Evolutionary conservation across 37 sponge, comb jelly and placozoan species (phyloP).

Genomic region (Geodia barretti): DNA sequence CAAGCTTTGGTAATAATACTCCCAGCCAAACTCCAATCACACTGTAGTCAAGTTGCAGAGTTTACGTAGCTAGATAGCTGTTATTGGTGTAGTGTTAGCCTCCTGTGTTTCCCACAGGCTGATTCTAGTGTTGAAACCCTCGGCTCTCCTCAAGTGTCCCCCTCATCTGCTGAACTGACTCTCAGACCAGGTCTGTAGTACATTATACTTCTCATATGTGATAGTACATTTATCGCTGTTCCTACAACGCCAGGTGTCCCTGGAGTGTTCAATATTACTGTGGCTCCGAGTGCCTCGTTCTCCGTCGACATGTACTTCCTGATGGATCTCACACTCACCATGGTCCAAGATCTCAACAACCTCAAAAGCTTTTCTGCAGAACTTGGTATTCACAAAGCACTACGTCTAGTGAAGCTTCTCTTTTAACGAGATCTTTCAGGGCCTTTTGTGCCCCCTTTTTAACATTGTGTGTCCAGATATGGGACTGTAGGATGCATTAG

Average conservation of each 20-base stretch:
- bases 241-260: slow-evolving; percentile 27
- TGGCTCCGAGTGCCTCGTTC: slow-evolving; percentile 42
- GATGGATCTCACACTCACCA: slow-evolving; percentile 75
- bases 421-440: too few relatives aligned
- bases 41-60: too few relatives aligned
- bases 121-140: not conserved
- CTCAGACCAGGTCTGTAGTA: slow-evolving; percentile 9
- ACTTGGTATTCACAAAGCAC: slow-evolving; percentile 38
- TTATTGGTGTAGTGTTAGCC: not conserved
- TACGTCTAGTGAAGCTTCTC: too few relatives aligned
- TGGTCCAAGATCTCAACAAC: slow-evolving; percentile 35
- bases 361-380: slow-evolving; percentile 24
- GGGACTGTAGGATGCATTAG: too few relatives aligned
- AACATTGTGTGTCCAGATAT: too few relatives aligned
- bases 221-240: not conserved
- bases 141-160: not conserved
- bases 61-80: too few relatives aligned
- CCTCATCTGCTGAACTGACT: slow-evolving; percentile 13
- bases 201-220: not conserved
- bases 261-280: slow-evolving; percentile 14
- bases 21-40: too few relatives aligned
- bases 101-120: not conserved
- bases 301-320: slow-evolving; percentile 82
- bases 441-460: too few relatives aligned
- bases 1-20: too few relatives aligned